phyloP scores from a whole-genome alignment of 2,113 vertebrate species.

The Psephotus haematonotus region DNA sequence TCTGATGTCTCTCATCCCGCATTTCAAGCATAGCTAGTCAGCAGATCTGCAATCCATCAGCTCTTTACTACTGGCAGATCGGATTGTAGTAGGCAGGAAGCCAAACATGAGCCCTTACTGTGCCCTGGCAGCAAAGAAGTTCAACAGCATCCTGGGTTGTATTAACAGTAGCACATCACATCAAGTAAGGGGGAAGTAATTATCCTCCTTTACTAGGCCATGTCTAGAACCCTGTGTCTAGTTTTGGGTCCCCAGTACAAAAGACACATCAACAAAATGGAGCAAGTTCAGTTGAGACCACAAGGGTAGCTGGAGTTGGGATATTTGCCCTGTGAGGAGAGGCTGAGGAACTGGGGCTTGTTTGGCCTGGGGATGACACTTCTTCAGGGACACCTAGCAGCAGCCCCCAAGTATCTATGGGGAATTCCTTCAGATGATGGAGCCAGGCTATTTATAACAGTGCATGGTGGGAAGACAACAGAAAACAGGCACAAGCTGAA shows the following conservation, averaged over 20 bases:
- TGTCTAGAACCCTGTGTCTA: not conserved
- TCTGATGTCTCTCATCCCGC: not conserved
- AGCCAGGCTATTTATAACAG: not conserved
- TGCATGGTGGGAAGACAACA: not conserved
- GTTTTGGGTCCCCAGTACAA: not conserved
- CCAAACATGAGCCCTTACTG: not conserved
- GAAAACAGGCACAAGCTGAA: not conserved
- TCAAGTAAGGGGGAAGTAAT: not conserved
- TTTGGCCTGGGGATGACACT: not conserved
- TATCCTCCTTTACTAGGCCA: not conserved
- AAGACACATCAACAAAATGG: not conserved
- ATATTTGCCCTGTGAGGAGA: not conserved
- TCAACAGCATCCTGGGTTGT: not conserved
- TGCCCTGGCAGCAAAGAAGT: not conserved
- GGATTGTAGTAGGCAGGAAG: not conserved
- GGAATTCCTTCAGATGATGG: not conserved
- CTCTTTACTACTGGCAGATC: not conserved
- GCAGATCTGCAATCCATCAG: not conserved
- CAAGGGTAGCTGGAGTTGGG: not conserved
- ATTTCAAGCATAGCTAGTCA: not conserved
- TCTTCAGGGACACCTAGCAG: not conserved
- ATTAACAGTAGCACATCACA: not conserved
- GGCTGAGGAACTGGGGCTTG: not conserved
- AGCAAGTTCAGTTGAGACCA: not conserved
- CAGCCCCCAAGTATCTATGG: not conserved